A percentile compares a stretch with the other conserved stretches of the same genome.
These are phyloP conservation scores for Eupithecia dodoneata DNA, from an alignment of 2,888 invertebrate species.

Conservation along the genomic window DNA sequence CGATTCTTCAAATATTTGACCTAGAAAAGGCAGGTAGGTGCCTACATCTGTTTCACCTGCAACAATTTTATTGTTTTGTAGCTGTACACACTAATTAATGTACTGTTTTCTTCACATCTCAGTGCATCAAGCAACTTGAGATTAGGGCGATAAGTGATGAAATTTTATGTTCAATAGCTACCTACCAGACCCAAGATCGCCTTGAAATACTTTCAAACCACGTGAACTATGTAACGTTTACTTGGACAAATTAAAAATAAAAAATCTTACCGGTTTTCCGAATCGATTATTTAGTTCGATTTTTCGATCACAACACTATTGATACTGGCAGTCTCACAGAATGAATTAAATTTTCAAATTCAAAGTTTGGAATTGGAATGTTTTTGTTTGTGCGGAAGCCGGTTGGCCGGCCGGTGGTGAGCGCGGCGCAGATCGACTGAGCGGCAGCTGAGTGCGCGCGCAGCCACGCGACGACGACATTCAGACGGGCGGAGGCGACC, in stretches of 20 bases:
- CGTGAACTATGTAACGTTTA: conserved; percentile 77
- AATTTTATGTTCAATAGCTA: conserved; percentile 51
- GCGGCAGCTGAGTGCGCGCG: conserved; percentile 60
- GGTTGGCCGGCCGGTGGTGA: conserved; percentile 60
- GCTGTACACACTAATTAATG: conserved; percentile 17
- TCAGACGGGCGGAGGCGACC: conserved; percentile 53
- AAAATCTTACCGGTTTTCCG: conserved; percentile 62
- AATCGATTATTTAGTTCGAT: conserved; percentile 22
- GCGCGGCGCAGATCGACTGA: conserved; percentile 77
- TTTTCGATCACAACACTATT: conserved; percentile 45
- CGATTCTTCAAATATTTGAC: conserved; percentile 26
- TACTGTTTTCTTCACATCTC: conserved; percentile 19
- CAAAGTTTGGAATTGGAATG: conserved; percentile 38
- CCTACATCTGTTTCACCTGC: conserved; percentile 14
- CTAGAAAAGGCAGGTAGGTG: conserved; percentile 13
- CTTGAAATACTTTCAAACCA: conserved; percentile 83
- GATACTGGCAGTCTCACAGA: conserved; percentile 32
- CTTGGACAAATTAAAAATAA: conserved; percentile 64
- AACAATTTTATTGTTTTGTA: conserved; percentile 19
- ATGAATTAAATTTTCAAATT: conserved; percentile 35
- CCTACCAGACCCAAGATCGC: conserved; percentile 69
- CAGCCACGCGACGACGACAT: conserved; percentile 55
- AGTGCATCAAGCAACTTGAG: conserved; percentile 29
- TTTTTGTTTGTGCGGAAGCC: conserved; percentile 50
- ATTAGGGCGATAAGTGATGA: conserved; percentile 42